Percentiles rank a stretch among this genome's conserved stretches.
phyloP scores from a whole-genome alignment of 2,797 vertebrate genomes.

The Rhynchotus rufescens region DNA sequence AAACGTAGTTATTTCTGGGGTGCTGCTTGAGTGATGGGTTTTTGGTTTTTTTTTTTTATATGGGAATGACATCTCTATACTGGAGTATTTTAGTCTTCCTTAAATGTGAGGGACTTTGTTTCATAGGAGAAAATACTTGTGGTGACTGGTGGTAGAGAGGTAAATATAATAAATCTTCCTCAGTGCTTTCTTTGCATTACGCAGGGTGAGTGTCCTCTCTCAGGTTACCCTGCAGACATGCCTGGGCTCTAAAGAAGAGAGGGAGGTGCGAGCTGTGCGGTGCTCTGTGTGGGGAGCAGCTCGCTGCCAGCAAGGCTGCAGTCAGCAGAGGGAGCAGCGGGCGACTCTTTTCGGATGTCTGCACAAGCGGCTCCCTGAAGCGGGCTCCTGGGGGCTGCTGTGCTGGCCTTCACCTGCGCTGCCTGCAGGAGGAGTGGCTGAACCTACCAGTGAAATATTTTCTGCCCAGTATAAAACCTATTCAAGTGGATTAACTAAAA shows the following conservation, averaged over 20 bases:
- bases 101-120: not conserved
- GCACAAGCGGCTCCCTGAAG: not conserved
- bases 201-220: not conserved
- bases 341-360: not conserved
- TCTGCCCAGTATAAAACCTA: not conserved
- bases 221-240: rapidly evolving
- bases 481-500: not conserved
- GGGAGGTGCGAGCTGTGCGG: not conserved
- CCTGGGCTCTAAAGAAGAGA: not conserved
- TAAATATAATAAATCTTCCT: rapidly evolving
- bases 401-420: rapidly evolving
- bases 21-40: not conserved
- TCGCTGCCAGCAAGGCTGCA: rapidly evolving
- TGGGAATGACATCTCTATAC: too few species aligned
- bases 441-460: not conserved
- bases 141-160: not conserved
- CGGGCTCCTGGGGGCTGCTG: too few species aligned
- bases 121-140: rapidly evolving
- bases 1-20: not conserved
- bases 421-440: not conserved
- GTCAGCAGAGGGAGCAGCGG: constrained; percentile 24
- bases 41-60: not conserved
- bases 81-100: not conserved
- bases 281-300: rapidly evolving
- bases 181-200: not conserved